Percentiles rank a stretch among this genome's conserved stretches.
Evolutionary conservation across 2,797 vertebrate species (phyloP).

Genomic region (Mareca strepera): DNA sequence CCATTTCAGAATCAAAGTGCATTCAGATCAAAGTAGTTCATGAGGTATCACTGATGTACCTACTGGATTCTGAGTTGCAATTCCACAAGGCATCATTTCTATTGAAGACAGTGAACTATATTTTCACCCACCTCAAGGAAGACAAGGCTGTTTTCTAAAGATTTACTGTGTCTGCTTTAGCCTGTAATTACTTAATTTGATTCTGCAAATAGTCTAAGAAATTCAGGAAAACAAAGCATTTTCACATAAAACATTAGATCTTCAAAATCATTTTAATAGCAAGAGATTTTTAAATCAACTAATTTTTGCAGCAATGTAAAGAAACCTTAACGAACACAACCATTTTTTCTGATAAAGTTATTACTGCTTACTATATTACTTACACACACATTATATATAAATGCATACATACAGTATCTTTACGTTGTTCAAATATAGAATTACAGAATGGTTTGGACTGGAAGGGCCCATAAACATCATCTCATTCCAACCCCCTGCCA

Average conservation of each 20-base stretch:
- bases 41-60: neutral
- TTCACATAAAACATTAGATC: neutral
- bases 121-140: neutral
- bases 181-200: neutral
- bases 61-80: neutral
- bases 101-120: neutral
- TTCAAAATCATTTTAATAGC: neutral
- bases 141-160: neutral
- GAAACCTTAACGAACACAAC: neutral
- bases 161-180: neutral
- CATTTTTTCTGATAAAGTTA: neutral
- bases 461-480: neutral
- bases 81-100: neutral
- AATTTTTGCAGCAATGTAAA: neutral
- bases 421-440: neutral
- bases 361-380: neutral
- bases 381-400: neutral
- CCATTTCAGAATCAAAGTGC: conserved; percentile 46
- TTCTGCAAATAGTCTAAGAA: neutral
- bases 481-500: neutral
- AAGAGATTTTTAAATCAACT: neutral
- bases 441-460: neutral
- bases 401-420: neutral
- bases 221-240: neutral
- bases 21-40: conserved; percentile 29